phyloP scores from a whole-genome alignment of 2,888 invertebrate species.

The Andrena praecox region DNA sequence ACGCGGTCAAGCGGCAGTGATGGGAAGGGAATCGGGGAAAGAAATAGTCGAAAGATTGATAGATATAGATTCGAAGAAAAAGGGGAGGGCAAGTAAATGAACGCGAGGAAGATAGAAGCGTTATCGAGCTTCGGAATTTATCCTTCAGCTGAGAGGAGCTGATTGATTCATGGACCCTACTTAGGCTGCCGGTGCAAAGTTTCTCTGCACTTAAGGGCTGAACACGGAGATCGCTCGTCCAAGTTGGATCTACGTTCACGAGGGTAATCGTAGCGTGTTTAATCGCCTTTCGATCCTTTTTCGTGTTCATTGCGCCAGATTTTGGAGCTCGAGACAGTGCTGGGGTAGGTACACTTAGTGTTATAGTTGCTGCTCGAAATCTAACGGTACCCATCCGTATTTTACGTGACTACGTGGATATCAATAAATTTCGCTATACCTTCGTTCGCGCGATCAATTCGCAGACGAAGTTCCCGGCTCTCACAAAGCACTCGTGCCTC shows the following conservation, averaged over 20 bases:
- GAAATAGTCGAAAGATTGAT: slow-evolving; percentile 34
- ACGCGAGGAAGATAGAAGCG: slow-evolving; percentile 34
- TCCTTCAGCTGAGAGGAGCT: slow-evolving; percentile 41
- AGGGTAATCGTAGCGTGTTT: background rate
- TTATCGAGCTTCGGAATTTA: slow-evolving; percentile 56
- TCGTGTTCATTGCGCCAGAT: background rate
- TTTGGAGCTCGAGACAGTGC: background rate
- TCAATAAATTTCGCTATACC: background rate
- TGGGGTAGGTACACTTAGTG: background rate
- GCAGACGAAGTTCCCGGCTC: slow-evolving; percentile 3
- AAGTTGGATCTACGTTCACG: background rate
- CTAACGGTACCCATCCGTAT: background rate
- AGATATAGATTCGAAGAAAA: slow-evolving; percentile 22
- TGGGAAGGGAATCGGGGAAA: background rate
- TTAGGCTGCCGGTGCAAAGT: slow-evolving; percentile 26
- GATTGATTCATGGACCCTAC: slow-evolving; percentile 64
- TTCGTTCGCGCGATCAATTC: background rate
- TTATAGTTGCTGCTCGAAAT: background rate
- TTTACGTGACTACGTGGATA: background rate
- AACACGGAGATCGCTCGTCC: background rate
- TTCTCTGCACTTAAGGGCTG: slow-evolving; percentile 16
- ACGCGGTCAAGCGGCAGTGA: slow-evolving; percentile 10
- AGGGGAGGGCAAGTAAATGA: slow-evolving; percentile 19
- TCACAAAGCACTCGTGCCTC: background rate
- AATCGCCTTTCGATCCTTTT: background rate